phyloP scores from a whole-genome alignment of 2,113 vertebrate species.

The Ptilorrhoa leucosticta region DNA sequence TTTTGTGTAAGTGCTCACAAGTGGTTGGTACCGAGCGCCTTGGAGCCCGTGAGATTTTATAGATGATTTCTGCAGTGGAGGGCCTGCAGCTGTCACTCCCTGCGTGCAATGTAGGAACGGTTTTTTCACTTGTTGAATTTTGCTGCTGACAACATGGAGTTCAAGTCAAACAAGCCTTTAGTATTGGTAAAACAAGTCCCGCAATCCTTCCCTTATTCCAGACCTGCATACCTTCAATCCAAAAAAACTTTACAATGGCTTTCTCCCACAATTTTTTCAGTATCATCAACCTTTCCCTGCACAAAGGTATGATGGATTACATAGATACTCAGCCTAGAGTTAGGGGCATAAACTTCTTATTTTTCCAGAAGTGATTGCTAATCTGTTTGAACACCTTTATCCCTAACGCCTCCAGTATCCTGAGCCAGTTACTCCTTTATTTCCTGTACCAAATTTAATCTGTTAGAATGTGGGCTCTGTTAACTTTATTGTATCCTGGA shows the following conservation, averaged over 20 bases:
- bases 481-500: neutral
- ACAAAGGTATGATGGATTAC: neutral
- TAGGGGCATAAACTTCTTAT: neutral
- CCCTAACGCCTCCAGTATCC: neutral
- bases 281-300: neutral
- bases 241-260: neutral
- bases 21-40: fast-evolving
- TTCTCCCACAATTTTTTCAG: neutral
- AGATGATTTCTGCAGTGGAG: neutral
- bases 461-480: neutral
- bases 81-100: neutral
- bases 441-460: neutral
- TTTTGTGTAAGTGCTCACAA: neutral
- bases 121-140: neutral
- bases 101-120: neutral
- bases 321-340: neutral
- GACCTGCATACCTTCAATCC: neutral
- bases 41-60: neutral
- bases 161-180: neutral
- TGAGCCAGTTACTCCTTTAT: neutral
- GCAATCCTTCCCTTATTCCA: neutral
- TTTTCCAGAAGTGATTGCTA: neutral
- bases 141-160: neutral
- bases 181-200: neutral
- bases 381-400: neutral